Conservation (phyloP, 2,113 vertebrate genomes). For the Anthoscopus minutus region DNA sequence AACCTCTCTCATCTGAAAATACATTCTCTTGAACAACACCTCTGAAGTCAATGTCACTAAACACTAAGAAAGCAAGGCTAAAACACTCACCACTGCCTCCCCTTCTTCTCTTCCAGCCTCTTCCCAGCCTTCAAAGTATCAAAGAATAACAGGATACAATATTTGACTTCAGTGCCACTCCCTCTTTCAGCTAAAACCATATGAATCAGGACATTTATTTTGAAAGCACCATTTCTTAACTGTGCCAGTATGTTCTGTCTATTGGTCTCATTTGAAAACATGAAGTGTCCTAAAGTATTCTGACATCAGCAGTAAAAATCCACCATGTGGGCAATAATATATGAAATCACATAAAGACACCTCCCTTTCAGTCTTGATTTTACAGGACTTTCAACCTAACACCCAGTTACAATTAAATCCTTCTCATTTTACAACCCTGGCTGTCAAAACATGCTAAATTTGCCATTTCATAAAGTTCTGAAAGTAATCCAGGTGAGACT, state of each 20-base stretch:
- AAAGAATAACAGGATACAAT: background rate
- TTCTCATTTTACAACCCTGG: background rate
- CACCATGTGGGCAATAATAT: background rate
- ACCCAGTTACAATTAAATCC: background rate
- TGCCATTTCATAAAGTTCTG: conserved; percentile 3
- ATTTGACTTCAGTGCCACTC: background rate
- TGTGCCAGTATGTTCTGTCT: background rate
- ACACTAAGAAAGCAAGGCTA: background rate
- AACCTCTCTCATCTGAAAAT: background rate
- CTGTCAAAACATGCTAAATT: background rate
- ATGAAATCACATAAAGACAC: background rate
- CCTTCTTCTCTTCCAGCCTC: background rate
- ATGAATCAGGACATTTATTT: background rate
- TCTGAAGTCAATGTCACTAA: background rate
- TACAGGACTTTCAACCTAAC: background rate
- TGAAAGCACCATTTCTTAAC: background rate
- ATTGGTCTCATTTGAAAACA: background rate
- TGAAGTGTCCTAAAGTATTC: background rate
- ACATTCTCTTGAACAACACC: background rate
- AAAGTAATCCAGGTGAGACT: background rate
- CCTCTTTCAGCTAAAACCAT: background rate
- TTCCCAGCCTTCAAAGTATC: background rate
- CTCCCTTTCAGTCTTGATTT: background rate
- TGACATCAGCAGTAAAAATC: background rate
- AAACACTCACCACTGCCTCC: background rate